A percentile compares a stretch with the other conserved stretches of the same genome.
Conservation (phyloP, 2,113 vertebrate species). For the Hepsetus odoe region DNA sequence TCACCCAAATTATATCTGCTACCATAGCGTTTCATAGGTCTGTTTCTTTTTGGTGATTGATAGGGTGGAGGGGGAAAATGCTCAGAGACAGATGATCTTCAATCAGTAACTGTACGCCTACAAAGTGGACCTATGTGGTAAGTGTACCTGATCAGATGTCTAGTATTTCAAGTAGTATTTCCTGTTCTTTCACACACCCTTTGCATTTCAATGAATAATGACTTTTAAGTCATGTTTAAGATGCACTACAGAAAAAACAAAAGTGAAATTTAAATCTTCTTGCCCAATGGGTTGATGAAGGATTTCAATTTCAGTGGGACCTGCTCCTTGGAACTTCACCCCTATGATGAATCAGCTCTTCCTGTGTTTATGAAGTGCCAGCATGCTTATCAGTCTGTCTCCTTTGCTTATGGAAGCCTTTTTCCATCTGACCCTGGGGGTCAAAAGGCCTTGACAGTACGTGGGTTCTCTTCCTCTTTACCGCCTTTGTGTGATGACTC, state of each 20-base stretch:
- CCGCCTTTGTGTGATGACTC: constrained; percentile 66
- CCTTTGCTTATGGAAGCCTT: constrained; percentile 11
- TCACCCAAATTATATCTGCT: too few relatives aligned
- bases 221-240: not conserved
- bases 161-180: too few relatives aligned
- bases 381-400: constrained; percentile 4
- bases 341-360: not conserved
- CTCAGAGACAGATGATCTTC: too few relatives aligned
- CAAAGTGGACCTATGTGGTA: too few relatives aligned
- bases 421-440: constrained; percentile 19
- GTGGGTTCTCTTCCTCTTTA: constrained; percentile 50
- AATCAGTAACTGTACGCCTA: too few relatives aligned
- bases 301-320: not conserved
- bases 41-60: too few relatives aligned
- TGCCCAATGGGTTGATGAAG: too few relatives aligned
- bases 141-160: too few relatives aligned
- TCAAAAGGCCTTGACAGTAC: constrained; percentile 18
- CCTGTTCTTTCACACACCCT: too few relatives aligned
- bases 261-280: not conserved
- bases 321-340: not conserved
- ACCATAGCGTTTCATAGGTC: too few relatives aligned
- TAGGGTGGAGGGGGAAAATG: too few relatives aligned
- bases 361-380: constrained; percentile 15
- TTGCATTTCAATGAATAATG: too few relatives aligned
- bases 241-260: not conserved